Base-by-base conservation (phyloP, 2,888 invertebrate genomes). In the Encarsia formosa region DNA sequence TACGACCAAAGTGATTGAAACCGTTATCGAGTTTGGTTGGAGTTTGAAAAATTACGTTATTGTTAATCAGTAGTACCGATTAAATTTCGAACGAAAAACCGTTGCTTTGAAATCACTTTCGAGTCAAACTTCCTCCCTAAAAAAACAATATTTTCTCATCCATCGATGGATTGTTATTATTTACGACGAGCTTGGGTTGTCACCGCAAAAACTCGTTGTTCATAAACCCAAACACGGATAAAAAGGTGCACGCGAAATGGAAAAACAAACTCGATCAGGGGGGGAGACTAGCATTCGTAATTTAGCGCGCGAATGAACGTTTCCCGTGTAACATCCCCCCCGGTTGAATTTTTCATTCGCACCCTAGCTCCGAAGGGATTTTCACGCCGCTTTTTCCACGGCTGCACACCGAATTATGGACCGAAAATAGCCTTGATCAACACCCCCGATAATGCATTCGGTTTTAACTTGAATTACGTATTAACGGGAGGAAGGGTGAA, bases 291-390 rank as follows among this genome's bases (percentile, higher is more conserved):
- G 8, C 16, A 23, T n/a, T n/a, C n/a, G n/a, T n/a, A n/a, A n/a
- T n/a, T n/a, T n/a, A 34, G 35, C 31, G 31, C 34, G 37, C 31
- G 39, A 52, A 43, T 47, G 42, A 38, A 52, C 63, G 63, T 64
- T 63, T 65, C 64, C 65, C 66, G 63, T 63, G 64, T 64, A 64
- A 63, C 60, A 59, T 54, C 60, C 51, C 52, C 56, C 20, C 29
- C 13, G 56, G 56, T 55, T 49, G 23, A 53, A 67, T 69, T 69
- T 70, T 70, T 69, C 70, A 70, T 70, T 69, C 67, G n/a, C 43
- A n/a, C 40, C 35, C 57, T 56, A 61, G 59, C 61, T 60, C 64
- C 63, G 62, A 65, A 65, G 66, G 69, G 66, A 68, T 69, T 69
- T 69, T 64, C 66, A 63, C 63, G 62, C 62, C 38, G 35, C 38